Evolutionary conservation across 2,113 vertebrate genomes (phyloP).

Genomic region (Aix galericulata): DNA sequence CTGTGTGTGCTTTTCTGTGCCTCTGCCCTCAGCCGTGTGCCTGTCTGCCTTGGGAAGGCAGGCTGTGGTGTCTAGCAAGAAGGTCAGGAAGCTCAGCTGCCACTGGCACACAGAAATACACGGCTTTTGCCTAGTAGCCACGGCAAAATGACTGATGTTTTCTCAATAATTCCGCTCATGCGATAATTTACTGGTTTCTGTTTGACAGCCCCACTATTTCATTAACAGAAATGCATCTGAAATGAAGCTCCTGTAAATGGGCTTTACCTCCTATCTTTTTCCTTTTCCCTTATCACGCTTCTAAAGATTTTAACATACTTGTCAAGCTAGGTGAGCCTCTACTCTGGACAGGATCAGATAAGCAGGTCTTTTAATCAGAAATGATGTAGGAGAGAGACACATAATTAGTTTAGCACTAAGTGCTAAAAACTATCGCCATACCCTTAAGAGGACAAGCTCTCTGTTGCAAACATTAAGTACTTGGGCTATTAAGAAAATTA

Average conservation of each 20-base stretch:
- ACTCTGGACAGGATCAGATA: not conserved
- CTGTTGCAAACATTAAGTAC: not conserved
- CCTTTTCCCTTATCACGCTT: not conserved
- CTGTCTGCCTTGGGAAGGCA: not conserved
- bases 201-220: not conserved
- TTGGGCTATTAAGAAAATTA: constrained; percentile 40
- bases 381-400: not conserved
- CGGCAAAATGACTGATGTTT: not conserved
- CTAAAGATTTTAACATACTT: not conserved
- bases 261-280: not conserved
- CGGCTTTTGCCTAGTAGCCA: not conserved
- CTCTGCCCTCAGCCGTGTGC: not conserved
- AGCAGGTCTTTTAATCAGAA: not conserved
- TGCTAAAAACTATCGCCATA: not conserved
- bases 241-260: not conserved
- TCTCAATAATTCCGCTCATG: not conserved
- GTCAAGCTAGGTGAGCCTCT: not conserved
- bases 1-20: not conserved
- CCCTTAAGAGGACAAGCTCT: constrained; percentile 21
- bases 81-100: not conserved
- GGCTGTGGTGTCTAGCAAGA: not conserved
- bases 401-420: not conserved
- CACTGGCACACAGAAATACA: not conserved
- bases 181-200: not conserved
- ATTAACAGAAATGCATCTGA: not conserved